Evolutionary conservation across 2,797 vertebrate genomes (phyloP).

Genomic region (Lepilemur ruficaudatus): DNA sequence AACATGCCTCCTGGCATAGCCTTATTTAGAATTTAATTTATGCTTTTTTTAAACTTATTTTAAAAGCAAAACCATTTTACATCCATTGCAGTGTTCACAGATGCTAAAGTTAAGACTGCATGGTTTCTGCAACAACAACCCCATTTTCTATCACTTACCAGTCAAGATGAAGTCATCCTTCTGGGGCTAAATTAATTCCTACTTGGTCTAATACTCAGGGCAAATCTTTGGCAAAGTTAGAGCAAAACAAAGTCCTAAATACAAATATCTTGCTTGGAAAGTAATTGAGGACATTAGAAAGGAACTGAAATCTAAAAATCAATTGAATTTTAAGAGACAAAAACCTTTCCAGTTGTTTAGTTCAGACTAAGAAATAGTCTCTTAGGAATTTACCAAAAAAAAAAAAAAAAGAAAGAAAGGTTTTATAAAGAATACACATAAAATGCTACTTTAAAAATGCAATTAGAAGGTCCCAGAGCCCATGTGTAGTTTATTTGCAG

Average conservation of each 20-base stretch:
- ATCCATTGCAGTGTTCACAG: background rate
- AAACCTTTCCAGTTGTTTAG: conserved; percentile 4
- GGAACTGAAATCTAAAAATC: conserved; percentile 43
- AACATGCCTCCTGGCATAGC: background rate
- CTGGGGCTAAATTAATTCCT: conserved; percentile 1
- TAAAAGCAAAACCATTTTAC: conserved; percentile 27
- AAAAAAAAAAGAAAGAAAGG: background rate
- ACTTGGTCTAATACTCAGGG: background rate
- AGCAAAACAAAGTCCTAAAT: conserved; percentile 15
- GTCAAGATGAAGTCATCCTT: conserved; percentile 21
- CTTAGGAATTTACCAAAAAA: background rate
- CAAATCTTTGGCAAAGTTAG: conserved; percentile 42
- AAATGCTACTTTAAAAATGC: conserved; percentile 29
- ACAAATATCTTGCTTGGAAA: conserved; percentile 49
- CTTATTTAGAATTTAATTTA: conserved; percentile 49
- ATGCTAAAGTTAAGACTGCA: conserved; percentile 5
- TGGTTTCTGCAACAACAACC: background rate
- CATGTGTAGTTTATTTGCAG: conserved; percentile 13
- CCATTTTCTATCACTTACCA: conserved; percentile 10
- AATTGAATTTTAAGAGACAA: conserved; percentile 44
- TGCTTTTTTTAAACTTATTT: conserved; percentile 21
- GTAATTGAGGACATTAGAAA: conserved; percentile 34
- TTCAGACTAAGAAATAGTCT: conserved; percentile 6
- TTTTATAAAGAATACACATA: conserved; percentile 14
- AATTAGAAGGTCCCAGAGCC: conserved; percentile 21